Conservation (phyloP, 2,888 invertebrate species). For the Tenthredo scrophulariae region DNA sequence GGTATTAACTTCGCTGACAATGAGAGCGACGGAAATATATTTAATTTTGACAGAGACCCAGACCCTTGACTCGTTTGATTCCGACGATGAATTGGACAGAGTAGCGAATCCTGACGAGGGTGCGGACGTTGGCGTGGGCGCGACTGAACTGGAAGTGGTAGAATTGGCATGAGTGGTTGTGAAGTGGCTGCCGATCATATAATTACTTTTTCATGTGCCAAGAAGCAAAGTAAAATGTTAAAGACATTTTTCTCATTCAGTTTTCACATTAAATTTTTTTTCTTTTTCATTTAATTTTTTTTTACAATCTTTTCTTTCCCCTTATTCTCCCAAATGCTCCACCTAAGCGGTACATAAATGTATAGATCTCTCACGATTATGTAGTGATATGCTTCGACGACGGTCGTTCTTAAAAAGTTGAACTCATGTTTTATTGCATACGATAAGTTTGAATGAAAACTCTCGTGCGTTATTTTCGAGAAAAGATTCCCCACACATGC, state of each 20-base stretch:
- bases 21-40: not conserved
- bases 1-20: not conserved
- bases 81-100: constrained; percentile 46
- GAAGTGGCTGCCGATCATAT: constrained; percentile 20
- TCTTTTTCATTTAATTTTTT: not conserved
- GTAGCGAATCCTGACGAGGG: constrained; percentile 42
- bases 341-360: not conserved
- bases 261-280: not conserved
- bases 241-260: not conserved
- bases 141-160: constrained; percentile 1
- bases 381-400: not conserved
- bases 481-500: not conserved
- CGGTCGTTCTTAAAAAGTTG: not conserved
- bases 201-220: constrained; percentile 17
- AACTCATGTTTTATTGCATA: not conserved
- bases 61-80: constrained; percentile 44
- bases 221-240: not conserved
- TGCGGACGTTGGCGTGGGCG: not conserved
- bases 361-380: not conserved
- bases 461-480: not conserved
- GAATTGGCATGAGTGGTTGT: constrained; percentile 24
- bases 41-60: constrained; percentile 30
- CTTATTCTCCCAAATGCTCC: not conserved
- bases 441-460: constrained; percentile 1
- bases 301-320: not conserved